phyloP scores from a whole-genome alignment of 2,888 invertebrate genomes.

The Chymomyza procnemis region DNA sequence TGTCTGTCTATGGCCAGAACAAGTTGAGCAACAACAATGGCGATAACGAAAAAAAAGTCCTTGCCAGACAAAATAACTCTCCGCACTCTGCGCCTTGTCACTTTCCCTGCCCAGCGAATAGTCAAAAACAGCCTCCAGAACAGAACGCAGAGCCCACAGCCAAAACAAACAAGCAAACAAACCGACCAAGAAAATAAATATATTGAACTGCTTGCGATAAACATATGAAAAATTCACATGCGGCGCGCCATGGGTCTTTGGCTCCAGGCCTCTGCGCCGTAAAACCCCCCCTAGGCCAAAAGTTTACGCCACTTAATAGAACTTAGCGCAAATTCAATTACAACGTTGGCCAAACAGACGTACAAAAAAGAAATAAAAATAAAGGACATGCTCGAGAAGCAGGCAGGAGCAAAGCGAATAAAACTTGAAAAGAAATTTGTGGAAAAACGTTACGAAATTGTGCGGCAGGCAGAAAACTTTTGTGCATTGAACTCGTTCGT shows the following conservation, averaged over 20 bases:
- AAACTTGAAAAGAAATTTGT: conserved; percentile 65
- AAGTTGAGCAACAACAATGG: neutral
- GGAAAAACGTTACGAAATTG: conserved; percentile 64
- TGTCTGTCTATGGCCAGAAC: neutral
- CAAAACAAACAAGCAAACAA: conserved; percentile 36
- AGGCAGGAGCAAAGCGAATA: conserved; percentile 9
- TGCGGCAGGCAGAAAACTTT: conserved; percentile 24
- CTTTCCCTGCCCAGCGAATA: conserved; percentile 47
- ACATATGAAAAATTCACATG: conserved; percentile 73
- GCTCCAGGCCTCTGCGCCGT: neutral
- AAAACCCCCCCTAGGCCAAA: conserved; percentile 54
- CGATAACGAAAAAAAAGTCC: neutral
- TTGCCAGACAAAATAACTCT: neutral
- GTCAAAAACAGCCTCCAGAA: conserved; percentile 47
- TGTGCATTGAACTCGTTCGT: conserved; percentile 25
- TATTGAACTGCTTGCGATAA: conserved; percentile 68
- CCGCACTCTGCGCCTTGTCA: conserved; percentile 25
- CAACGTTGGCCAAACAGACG: conserved; percentile 38
- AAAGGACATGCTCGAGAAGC: neutral
- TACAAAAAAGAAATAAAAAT: neutral
- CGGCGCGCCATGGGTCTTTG: conserved; percentile 60
- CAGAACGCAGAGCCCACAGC: conserved; percentile 17
- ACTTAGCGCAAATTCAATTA: conserved; percentile 73
- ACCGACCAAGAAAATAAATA: conserved; percentile 17
- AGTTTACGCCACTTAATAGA: conserved; percentile 72